These are phyloP conservation scores for Caranx melampygus DNA, from an alignment of 2,113 vertebrate species.

Conservation along the genomic window DNA sequence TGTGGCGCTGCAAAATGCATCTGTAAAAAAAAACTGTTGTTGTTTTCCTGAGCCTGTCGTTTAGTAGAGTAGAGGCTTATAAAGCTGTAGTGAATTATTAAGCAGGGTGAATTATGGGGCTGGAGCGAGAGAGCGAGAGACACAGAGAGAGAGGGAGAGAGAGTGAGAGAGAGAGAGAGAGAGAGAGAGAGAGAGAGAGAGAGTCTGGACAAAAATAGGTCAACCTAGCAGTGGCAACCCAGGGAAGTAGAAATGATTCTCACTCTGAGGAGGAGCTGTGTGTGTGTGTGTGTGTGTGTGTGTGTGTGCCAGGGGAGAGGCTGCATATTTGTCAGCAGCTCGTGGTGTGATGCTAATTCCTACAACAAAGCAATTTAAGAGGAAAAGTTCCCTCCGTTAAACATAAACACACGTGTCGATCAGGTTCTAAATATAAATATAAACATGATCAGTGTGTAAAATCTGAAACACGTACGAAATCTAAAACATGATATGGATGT, in stretches of 20 bases:
- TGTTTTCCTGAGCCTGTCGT: slow-evolving; percentile 65
- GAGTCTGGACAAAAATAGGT: slow-evolving; percentile 84
- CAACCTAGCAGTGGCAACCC: slow-evolving; percentile 80
- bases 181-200: slow-evolving; percentile 44
- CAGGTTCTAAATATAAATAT: slow-evolving; percentile 11
- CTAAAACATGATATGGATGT: no score
- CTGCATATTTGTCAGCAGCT: slow-evolving; percentile 70
- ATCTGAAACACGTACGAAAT: no score
- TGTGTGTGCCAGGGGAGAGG: slow-evolving; percentile 46
- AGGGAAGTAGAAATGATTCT: slow-evolving; percentile 81
- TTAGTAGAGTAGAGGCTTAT: slow-evolving; percentile 70
- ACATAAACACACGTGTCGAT: slow-evolving; percentile 46
- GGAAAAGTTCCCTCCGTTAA: slow-evolving; percentile 51
- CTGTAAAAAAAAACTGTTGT: slow-evolving; percentile 51
- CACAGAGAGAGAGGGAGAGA: slow-evolving; percentile 43
- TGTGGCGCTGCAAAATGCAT: slow-evolving; percentile 22
- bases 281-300: slow-evolving; percentile 53
- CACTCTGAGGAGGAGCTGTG: slow-evolving; percentile 74
- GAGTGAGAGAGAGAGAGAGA: slow-evolving; percentile 51
- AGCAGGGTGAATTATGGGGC: slow-evolving; percentile 81
- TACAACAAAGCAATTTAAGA: slow-evolving; percentile 65
- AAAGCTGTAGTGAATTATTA: slow-evolving; percentile 82
- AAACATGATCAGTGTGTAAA: not conserved
- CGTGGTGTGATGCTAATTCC: slow-evolving; percentile 61
- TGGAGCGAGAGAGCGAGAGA: slow-evolving; percentile 61